These are phyloP conservation scores for Sphaeridia pumilis DNA, from an alignment of 2,888 invertebrate genomes.

Conservation along the genomic window DNA sequence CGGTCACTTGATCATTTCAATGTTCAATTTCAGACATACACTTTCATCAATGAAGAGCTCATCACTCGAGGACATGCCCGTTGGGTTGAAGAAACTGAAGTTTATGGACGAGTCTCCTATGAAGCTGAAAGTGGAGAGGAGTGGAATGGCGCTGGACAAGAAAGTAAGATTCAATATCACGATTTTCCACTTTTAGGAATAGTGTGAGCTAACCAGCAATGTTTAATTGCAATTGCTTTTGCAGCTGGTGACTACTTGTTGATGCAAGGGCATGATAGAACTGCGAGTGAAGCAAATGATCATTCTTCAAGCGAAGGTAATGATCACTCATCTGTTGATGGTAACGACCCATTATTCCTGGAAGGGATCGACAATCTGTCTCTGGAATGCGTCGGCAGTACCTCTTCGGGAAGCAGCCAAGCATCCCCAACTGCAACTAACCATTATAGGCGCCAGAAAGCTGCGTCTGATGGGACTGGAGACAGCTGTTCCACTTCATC, in stretches of 20 bases:
- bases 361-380: constrained; percentile 11
- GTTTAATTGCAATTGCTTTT: too few species aligned
- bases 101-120: constrained; percentile 13
- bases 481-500: constrained; percentile 9
- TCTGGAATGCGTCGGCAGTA: constrained; percentile 6
- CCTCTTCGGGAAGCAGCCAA: constrained; percentile 3
- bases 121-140: constrained; percentile 17
- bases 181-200: too few species aligned
- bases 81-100: constrained; percentile 46
- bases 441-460: neutral
- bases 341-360: constrained; percentile 6
- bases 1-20: too few species aligned
- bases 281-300: too few species aligned
- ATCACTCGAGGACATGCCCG: constrained; percentile 71
- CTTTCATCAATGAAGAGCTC: constrained; percentile 68
- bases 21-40: constrained; percentile 29
- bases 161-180: constrained; percentile 1
- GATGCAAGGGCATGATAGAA: too few species aligned
- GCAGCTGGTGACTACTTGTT: constrained; percentile 6
- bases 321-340: constrained; percentile 10
- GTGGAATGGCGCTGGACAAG: constrained; percentile 3
- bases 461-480: constrained; percentile 3
- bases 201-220: too few species aligned
- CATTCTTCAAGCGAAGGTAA: constrained; percentile 6
- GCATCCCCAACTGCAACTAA: neutral